These are phyloP conservation scores for Habrosyne pyritoides DNA, from an alignment of 2,888 invertebrate genomes.

Conservation along the genomic window DNA sequence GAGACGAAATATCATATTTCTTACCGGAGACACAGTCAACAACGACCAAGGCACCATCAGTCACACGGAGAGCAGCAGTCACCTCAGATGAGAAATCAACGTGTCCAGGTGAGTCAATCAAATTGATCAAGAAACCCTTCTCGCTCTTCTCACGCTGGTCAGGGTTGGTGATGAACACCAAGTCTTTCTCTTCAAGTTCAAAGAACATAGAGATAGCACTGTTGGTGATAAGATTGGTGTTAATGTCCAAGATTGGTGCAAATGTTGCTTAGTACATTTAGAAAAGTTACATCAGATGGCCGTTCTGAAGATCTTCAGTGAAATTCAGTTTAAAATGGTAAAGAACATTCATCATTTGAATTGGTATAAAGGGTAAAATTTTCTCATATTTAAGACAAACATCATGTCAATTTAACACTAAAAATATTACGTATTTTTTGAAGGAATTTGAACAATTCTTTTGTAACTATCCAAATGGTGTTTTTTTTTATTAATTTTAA, in stretches of 20 bases:
- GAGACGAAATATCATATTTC: slow-evolving; percentile 36
- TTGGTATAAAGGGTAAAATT: no score
- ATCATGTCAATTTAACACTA: no score
- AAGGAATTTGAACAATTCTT: no score
- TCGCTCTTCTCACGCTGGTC: slow-evolving; percentile 95
- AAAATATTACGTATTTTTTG: no score
- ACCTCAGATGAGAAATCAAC: slow-evolving; percentile 99
- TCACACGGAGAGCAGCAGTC: slow-evolving; percentile 99
- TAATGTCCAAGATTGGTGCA: not conserved
- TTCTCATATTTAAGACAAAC: no score
- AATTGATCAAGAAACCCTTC: slow-evolving; percentile 99
- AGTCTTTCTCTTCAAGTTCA: slow-evolving; percentile 97
- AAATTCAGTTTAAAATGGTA: slow-evolving; percentile 71
- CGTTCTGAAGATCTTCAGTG: slow-evolving; percentile 81
- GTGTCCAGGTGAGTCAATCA: slow-evolving; percentile 99
- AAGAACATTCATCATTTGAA: slow-evolving; percentile 81
- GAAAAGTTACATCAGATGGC: slow-evolving; percentile 73
- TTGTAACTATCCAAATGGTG: no score
- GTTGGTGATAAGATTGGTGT: slow-evolving; percentile 27
- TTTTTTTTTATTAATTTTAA: no score
- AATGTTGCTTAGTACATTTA: not conserved
- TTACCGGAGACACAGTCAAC: slow-evolving; percentile 99
- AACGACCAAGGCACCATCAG: slow-evolving; percentile 99
- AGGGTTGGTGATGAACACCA: slow-evolving; percentile 94
- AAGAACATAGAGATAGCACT: slow-evolving; percentile 99